Evolutionary conservation across 2,888 invertebrate genomes (phyloP).

Genomic region (Lydus trimaculatus): DNA sequence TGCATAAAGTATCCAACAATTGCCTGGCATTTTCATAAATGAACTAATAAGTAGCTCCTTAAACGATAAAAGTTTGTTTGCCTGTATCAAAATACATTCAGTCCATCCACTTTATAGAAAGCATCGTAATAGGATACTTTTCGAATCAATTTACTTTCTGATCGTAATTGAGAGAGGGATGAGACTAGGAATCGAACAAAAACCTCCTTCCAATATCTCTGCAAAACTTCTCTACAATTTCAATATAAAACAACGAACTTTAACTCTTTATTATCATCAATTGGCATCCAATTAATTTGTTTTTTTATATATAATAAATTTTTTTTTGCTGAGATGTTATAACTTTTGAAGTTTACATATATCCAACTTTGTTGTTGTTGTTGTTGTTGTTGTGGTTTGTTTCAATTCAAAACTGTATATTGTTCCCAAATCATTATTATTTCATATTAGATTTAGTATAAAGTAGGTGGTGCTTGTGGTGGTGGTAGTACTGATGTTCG

Average conservation of each 20-base stretch:
- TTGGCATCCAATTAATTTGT: slow-evolving; percentile 1
- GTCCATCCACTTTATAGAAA: neutral
- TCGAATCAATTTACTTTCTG: neutral
- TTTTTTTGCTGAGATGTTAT: neutral
- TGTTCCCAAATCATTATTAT: slow-evolving; percentile 22
- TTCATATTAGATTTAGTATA: slow-evolving; percentile 22
- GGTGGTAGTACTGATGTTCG: neutral
- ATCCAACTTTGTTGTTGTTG: too few relatives aligned
- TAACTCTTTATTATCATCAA: neutral
- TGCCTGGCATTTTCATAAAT: neutral
- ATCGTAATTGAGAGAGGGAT: neutral
- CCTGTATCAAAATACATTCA: slow-evolving; percentile 3
- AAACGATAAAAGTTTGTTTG: neutral
- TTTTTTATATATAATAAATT: neutral
- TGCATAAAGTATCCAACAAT: neutral
- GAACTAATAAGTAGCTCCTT: neutral
- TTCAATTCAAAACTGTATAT: slow-evolving; percentile 8
- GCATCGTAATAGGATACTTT: slow-evolving; percentile 3
- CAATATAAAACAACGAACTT: neutral
- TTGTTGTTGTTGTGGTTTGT: slow-evolving; percentile 5
- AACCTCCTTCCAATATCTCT: neutral
- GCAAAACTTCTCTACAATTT: neutral
- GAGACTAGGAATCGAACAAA: neutral
- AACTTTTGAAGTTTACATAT: too few relatives aligned
- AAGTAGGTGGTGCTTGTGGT: slow-evolving; percentile 19